These are phyloP conservation scores for Craniophora ligustri DNA, from an alignment of 2,888 invertebrate species.

Conservation along the genomic window DNA sequence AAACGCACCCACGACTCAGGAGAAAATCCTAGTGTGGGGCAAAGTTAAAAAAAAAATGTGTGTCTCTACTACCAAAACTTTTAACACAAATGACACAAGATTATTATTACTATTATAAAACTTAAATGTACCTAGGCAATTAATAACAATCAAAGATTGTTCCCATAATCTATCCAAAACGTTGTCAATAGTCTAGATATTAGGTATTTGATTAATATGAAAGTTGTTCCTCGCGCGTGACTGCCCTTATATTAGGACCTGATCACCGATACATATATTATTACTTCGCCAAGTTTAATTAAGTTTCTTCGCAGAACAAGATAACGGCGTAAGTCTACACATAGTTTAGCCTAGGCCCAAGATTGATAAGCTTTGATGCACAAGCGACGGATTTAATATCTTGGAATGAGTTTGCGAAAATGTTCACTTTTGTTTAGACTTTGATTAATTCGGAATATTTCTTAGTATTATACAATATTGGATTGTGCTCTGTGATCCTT, in stretches of 20 bases:
- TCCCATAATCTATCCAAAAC: not conserved
- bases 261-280: constrained; percentile 26
- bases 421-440: constrained; percentile 3
- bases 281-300: constrained; percentile 44
- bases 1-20: too few relatives aligned
- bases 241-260: constrained; percentile 19
- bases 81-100: too few relatives aligned
- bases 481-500: not conserved
- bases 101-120: too few relatives aligned
- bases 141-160: too few relatives aligned
- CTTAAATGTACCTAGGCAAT: too few relatives aligned
- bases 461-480: not conserved
- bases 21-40: too few relatives aligned
- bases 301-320: constrained; percentile 36
- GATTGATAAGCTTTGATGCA: constrained; percentile 33
- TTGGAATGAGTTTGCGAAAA: constrained; percentile 12
- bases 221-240: constrained; percentile 30
- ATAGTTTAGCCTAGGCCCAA: constrained; percentile 11
- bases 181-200: not conserved
- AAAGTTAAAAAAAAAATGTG: too few relatives aligned
- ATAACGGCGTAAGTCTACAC: constrained; percentile 20
- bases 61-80: too few relatives aligned
- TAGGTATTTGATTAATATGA: constrained; percentile 29
- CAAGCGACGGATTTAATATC: constrained; percentile 14
- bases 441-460: constrained; percentile 9